Evolutionary conservation across 2,797 vertebrate genomes (phyloP), one percentile per base, ranked within the genome.

Genomic region (Pachyuromys duprasi): DNA sequence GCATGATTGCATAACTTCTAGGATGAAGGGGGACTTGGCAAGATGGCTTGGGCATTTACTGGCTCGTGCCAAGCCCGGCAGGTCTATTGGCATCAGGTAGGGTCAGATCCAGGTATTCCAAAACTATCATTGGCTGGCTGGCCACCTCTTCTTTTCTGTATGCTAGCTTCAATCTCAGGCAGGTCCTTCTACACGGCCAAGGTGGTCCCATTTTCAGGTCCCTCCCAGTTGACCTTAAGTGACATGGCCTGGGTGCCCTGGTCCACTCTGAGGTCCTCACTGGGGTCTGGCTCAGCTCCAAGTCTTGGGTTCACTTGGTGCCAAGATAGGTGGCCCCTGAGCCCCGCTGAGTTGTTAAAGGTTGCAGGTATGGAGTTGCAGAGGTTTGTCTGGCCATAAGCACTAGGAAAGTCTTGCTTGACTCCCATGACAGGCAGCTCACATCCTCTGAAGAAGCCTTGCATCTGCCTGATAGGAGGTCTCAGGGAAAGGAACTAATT

Each of bases 341-440:
- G 63, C 4, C 18, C n/a, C 9, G 15, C 6, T 65, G 42, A 53
- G 3, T 83, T 62, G 9, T 45, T 49, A 57, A 49, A 45, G 39
- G 22, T 70, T 13, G 13, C 75, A 33, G 17, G 60, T 57, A 26
- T 18, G 65, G 31, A 14, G 28, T 18, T 6, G 0, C 26, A 11
- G 45, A 39, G 39, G 62, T 11, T 33, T 60, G 53, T 20, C 33
- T 24, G 5, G 31, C n/a, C 53, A 63, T 28, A 72, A 4, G 62
- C 11, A 20, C 28, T 53, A 22, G 0, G 49, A 24, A 80, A 20
- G 31, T 11, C 82, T 45, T 75, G 57, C 69, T 91, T 12, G 2
- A 12, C 20, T 67, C 33, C 36, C 1, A 3, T 1, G 53, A 28
- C 0, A 0, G 31, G 55, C 31, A 49, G 28, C 72, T 78, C 63